Evolutionary conservation across 2,797 vertebrate species (phyloP).

Genomic region (Alosa sapidissima): DNA sequence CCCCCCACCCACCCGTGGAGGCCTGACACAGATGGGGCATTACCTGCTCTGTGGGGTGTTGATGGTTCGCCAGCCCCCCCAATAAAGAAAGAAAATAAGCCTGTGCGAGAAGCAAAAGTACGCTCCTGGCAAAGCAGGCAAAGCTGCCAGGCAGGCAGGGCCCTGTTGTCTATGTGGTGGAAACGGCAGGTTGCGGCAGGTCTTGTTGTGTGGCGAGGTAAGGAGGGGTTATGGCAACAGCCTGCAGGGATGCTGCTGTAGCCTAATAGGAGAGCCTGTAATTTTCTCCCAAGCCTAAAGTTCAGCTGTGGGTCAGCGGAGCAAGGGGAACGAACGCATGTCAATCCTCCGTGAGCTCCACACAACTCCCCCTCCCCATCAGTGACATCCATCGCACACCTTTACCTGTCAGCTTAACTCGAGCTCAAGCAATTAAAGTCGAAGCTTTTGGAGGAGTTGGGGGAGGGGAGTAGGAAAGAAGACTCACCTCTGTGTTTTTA

Average conservation of each 20-base stretch:
- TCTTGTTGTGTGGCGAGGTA: slow-evolving; percentile 63
- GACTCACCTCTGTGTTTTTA: slow-evolving; percentile 51
- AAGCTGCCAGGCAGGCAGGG: slow-evolving; percentile 32
- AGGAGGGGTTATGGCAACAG: slow-evolving; percentile 61
- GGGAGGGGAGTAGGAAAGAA: slow-evolving; percentile 26
- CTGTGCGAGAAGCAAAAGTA: not conserved
- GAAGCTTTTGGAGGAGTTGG: slow-evolving; percentile 32
- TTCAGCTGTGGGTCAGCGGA: slow-evolving; percentile 69
- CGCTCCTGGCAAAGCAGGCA: not conserved
- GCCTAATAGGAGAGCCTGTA: slow-evolving; percentile 70
- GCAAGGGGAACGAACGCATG: slow-evolving; percentile 47
- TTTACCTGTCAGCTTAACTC: slow-evolving; percentile 74
- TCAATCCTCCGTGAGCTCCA: slow-evolving; percentile 33
- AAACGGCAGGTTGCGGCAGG: slow-evolving; percentile 66
- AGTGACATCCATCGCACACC: slow-evolving; percentile 60
- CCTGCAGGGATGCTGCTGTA: slow-evolving; percentile 59
- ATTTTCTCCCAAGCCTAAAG: slow-evolving; percentile 70
- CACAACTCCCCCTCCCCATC: slow-evolving; percentile 12
- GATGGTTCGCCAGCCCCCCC: not conserved
- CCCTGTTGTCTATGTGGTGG: slow-evolving; percentile 42
- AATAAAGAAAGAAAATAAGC: not conserved
- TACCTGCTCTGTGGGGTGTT: slow-evolving; percentile 3
- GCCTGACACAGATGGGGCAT: not conserved
- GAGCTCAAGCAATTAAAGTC: slow-evolving; percentile 61
- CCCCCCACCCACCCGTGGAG: not conserved